Evolutionary conservation across 2,797 vertebrate species (phyloP).

Genomic region (Numenius phaeopus): DNA sequence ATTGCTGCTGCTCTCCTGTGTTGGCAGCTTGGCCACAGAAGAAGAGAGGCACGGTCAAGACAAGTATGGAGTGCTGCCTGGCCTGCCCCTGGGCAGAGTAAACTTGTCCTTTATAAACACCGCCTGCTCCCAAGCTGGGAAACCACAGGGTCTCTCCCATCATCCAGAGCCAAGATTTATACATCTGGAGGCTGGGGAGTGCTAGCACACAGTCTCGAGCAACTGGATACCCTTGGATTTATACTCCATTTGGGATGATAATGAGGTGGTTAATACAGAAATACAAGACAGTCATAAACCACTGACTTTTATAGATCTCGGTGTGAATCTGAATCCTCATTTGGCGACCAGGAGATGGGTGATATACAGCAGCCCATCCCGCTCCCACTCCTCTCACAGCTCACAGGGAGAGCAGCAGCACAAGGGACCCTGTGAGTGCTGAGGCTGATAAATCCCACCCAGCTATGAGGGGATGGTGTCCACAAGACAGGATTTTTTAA

Average conservation of each 20-base stretch:
- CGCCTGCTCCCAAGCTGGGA: not conserved
- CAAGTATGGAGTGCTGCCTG: not conserved
- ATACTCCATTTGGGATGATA: constrained; percentile 77
- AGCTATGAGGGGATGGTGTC: not conserved
- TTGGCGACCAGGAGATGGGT: constrained; percentile 60
- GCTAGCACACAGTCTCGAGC: not conserved
- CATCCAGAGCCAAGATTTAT: constrained; percentile 40
- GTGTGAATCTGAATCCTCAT: constrained; percentile 73
- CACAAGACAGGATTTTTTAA: constrained; percentile 19
- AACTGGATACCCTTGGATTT: constrained; percentile 71
- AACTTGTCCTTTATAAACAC: not conserved
- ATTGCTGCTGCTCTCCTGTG: fast-evolving
- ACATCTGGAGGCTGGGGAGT: not conserved
- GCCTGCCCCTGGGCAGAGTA: not conserved
- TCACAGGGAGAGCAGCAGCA: constrained; percentile 47
- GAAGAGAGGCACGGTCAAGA: not conserved
- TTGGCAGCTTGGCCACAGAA: not conserved
- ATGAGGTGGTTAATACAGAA: constrained; percentile 78
- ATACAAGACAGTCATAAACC: constrained; percentile 75
- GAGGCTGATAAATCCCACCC: constrained; percentile 43
- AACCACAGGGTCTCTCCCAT: not conserved
- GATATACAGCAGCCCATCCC: constrained; percentile 47
- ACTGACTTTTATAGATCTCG: constrained; percentile 74
- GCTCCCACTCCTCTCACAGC: not conserved
- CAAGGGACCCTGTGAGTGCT: not conserved